These are phyloP conservation scores for Oscheius sp. DNA, from an alignment of 2,888 invertebrate genomes.

Conservation along the genomic window DNA sequence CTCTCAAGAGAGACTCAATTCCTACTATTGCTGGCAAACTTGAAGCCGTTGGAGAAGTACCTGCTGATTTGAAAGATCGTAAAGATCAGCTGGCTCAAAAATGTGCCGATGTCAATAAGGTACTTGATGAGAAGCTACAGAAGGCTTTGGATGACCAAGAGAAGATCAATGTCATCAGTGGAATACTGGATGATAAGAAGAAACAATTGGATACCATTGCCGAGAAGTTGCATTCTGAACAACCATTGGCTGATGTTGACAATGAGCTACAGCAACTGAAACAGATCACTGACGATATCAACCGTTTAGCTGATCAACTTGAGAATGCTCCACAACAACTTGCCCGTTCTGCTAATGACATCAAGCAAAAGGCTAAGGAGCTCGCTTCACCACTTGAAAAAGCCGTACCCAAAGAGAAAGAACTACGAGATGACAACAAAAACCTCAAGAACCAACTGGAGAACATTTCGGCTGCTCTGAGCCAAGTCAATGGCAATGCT, in stretches of 20 bases:
- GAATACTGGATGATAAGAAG: slow-evolving; percentile 29
- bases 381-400: slow-evolving; percentile 27
- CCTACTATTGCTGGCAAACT: slow-evolving; percentile 41
- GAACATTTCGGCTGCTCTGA: slow-evolving; percentile 7
- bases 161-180: slow-evolving; percentile 35
- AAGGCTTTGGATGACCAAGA: slow-evolving; percentile 40
- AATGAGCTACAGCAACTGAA: slow-evolving; percentile 15
- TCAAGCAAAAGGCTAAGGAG: slow-evolving; percentile 23
- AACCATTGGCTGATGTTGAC: slow-evolving; percentile 15
- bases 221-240: slow-evolving; percentile 13
- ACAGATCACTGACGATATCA: neutral
- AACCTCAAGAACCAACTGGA: slow-evolving; percentile 23
- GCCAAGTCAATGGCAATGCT: slow-evolving; percentile 1
- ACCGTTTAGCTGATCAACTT: neutral
- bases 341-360: slow-evolving; percentile 20
- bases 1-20: slow-evolving; percentile 33
- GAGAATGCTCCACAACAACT: slow-evolving; percentile 33
- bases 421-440: slow-evolving; percentile 33
- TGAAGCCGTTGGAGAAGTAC: slow-evolving; percentile 34
- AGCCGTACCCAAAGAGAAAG: slow-evolving; percentile 14
- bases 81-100: slow-evolving; percentile 27
- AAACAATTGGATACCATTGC: slow-evolving; percentile 33
- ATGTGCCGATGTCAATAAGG: slow-evolving; percentile 36
- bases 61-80: neutral
- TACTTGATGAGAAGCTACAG: slow-evolving; percentile 42